These are phyloP conservation scores for Cataglyphis altisquamis DNA, from an alignment of 2,888 invertebrate genomes.

Conservation along the genomic window DNA sequence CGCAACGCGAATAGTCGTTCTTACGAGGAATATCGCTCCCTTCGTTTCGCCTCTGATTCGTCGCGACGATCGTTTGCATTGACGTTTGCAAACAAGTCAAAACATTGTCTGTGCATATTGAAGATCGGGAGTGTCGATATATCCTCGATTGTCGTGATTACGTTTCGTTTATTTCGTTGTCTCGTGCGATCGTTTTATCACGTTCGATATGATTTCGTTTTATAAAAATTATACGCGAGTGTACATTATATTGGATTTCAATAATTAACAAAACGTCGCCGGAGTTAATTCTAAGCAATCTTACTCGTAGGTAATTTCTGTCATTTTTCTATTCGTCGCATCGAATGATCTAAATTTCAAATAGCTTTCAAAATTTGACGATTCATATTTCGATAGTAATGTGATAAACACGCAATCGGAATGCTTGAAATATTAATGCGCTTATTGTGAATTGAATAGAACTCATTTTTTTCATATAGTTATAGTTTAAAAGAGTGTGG, in stretches of 20 bases:
- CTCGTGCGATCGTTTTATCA: constrained; percentile 31
- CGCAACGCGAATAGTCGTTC: constrained; percentile 72
- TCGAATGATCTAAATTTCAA: neutral
- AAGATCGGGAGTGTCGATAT: neutral
- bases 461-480: neutral
- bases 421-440: neutral
- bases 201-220: neutral
- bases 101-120: neutral
- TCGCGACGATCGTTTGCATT: neutral
- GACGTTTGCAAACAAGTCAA: neutral
- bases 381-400: neutral
- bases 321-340: neutral
- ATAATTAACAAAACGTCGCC: neutral
- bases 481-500: neutral
- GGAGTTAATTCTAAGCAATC: neutral
- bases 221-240: neutral
- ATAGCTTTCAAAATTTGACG: neutral
- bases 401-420: neutral
- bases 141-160: constrained; percentile 3
- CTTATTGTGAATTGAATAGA: neutral
- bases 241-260: neutral
- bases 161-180: neutral
- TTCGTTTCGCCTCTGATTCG: neutral
- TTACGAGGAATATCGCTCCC: constrained; percentile 5
- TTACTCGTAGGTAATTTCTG: neutral